A percentile compares a stretch with the other conserved stretches of the same genome.
phyloP scores from a whole-genome alignment of 2,888 invertebrate genomes.

The Drosophila anceps region DNA sequence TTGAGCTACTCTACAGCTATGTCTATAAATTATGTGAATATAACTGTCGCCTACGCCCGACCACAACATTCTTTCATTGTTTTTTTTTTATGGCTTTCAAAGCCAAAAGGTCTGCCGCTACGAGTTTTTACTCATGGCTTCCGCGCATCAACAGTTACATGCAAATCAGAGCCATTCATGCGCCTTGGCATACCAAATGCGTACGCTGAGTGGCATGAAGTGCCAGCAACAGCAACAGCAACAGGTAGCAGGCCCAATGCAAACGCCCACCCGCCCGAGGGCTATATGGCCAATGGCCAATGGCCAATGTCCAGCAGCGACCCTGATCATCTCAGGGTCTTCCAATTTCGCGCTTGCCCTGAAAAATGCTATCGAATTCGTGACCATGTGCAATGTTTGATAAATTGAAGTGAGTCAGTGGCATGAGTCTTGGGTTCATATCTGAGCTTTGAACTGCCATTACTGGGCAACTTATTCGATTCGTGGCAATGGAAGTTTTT shows the following conservation, averaged over 20 bases:
- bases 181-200: slow-evolving; percentile 17
- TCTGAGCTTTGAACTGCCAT: slow-evolving; percentile 18
- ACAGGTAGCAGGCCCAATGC: slow-evolving; percentile 38
- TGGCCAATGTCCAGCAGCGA: slow-evolving; percentile 42
- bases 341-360: slow-evolving; percentile 44
- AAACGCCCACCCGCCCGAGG: slow-evolving; percentile 46
- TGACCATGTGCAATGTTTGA: slow-evolving; percentile 50
- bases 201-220: slow-evolving; percentile 29
- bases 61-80: neutral
- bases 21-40: too few species aligned
- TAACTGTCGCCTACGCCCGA: neutral
- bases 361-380: slow-evolving; percentile 49
- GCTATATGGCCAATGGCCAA: slow-evolving; percentile 8
- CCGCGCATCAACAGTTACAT: slow-evolving; percentile 51
- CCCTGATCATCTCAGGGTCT: slow-evolving; percentile 75
- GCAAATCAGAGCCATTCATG: slow-evolving; percentile 56
- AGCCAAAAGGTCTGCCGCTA: neutral
- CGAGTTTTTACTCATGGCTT: slow-evolving; percentile 29
- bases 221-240: slow-evolving; percentile 23
- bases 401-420: slow-evolving; percentile 47
- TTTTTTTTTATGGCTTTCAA: neutral
- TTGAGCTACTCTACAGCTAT: neutral
- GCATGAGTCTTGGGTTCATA: slow-evolving; percentile 21
- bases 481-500: slow-evolving; percentile 7
- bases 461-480: slow-evolving; percentile 19